Base-by-base conservation (phyloP, 2,797 vertebrate genomes). In the Leptodactylus fallax region DNA sequence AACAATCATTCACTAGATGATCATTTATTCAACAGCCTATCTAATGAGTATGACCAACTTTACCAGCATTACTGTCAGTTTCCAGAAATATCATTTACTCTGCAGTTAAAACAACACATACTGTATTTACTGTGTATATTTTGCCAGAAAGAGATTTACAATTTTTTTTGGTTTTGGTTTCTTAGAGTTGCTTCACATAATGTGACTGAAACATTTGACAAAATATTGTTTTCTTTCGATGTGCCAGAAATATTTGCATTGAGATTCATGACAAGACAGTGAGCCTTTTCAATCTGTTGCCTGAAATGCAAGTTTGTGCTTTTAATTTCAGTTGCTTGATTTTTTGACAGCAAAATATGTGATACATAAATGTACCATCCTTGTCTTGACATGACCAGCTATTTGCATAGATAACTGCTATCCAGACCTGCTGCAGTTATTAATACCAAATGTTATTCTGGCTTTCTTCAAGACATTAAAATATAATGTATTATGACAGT, bases 161-260 rank as follows among this genome's bases (percentile, higher is more conserved):
- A 53, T 53, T 23, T 27, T 78, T 53, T 23, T 27, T 78, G 2
- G 17, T 79, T 56, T 10, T 78, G 7, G 53, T 79, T 56, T 79
- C 51, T 55, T 27, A 27, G 23, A 79, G 23, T 13, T 78, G 10
- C 21, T 53, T 77, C 19, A 53, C 51, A 23, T 23, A 78, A 23
- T 21, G 36, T 74, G 45, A n/a, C 17, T n/a, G 12, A 78, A 78
- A n/a, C 74, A 27, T 63, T 63, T 85, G 45, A 74, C 71, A 74
- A 19, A 36, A 17, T 71, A 23, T 78, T 85, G 77, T 79, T 69
- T 79, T 79, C 51, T 67, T 79, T 5, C 0, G 17, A 65, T 65
- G 17, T 69, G 51, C 76, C 49, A 86, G 47, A 71, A 79, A 56
- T 79, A 47, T 86, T 86, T 86, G 61, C 76, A 77, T 79, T 67